phyloP scores from a whole-genome alignment of 2,888 invertebrate species.

The Hypolimnas misippus region DNA sequence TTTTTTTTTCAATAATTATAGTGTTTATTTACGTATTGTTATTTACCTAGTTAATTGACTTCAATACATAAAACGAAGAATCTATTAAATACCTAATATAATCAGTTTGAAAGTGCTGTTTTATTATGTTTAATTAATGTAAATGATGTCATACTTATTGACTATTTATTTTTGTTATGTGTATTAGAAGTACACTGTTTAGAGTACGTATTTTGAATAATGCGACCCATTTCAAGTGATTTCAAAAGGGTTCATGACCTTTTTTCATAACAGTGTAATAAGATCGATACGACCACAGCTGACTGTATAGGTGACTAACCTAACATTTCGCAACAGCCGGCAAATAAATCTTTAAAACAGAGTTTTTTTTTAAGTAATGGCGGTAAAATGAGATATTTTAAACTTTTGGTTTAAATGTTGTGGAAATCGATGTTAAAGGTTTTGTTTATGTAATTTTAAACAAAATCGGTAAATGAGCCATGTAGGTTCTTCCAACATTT shows the following conservation, averaged over 20 bases:
- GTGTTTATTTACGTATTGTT: too few relatives aligned
- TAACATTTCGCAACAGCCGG: not conserved
- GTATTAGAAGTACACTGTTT: not conserved
- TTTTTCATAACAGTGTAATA: constrained; percentile 5
- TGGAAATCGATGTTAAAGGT: too few relatives aligned
- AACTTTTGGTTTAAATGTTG: too few relatives aligned
- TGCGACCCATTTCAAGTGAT: not conserved
- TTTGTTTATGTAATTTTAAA: too few relatives aligned
- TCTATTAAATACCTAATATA: too few relatives aligned
- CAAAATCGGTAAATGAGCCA: too few relatives aligned
- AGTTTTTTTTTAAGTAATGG: too few relatives aligned
- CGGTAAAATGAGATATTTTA: too few relatives aligned
- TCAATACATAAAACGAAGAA: too few relatives aligned
- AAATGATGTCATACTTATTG: not conserved
- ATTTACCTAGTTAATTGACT: too few relatives aligned
- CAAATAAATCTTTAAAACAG: too few relatives aligned
- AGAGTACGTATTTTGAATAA: not conserved
- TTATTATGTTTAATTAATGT: not conserved
- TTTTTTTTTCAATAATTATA: not conserved
- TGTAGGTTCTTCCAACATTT: too few relatives aligned
- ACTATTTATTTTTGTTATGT: not conserved
- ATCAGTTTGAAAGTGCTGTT: not conserved
- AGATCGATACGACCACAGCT: constrained; percentile 7
- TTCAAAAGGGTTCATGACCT: not conserved
- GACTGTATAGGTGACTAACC: not conserved